These are phyloP conservation scores for Crocuta crocuta DNA, from an alignment of 2,113 vertebrate species.

Conservation along the genomic window DNA sequence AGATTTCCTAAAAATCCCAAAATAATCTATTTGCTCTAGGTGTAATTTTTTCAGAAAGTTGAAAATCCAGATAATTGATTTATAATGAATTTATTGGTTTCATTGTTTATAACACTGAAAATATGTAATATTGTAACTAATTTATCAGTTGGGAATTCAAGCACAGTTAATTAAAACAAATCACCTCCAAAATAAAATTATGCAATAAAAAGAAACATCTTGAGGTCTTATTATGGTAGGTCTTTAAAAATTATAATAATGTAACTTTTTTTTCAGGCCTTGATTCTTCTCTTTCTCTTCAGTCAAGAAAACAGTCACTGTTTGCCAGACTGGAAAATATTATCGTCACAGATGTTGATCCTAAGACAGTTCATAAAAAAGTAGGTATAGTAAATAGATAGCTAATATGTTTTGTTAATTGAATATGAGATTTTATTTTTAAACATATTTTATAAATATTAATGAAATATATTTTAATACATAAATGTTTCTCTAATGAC, in stretches of 20 bases:
- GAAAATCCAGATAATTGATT: constrained; percentile 29
- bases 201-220: neutral
- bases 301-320: constrained; percentile 89
- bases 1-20: neutral
- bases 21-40: neutral
- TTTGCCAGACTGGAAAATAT: constrained; percentile 95
- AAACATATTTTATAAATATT: neutral
- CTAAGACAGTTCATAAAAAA: constrained; percentile 94
- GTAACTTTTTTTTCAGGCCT: constrained; percentile 88
- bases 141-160: constrained; percentile 13
- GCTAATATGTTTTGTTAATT: constrained; percentile 37
- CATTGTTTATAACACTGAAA: constrained; percentile 49
- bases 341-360: constrained; percentile 93
- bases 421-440: neutral
- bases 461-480: constrained; percentile 13
- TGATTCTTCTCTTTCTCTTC: constrained; percentile 92
- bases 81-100: constrained; percentile 3
- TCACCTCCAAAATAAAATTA: neutral
- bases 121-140: neutral
- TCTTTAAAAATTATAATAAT: neutral
- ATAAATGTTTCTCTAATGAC: constrained; percentile 9
- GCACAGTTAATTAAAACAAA: neutral
- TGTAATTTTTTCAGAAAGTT: neutral
- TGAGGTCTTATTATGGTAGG: neutral
- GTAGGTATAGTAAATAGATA: constrained; percentile 81